A percentile compares a stretch with the other conserved stretches of the same genome.
These are phyloP conservation scores for Mesopsocus fuscifrons DNA, from an alignment of 2,888 invertebrate species.

Conservation along the genomic window DNA sequence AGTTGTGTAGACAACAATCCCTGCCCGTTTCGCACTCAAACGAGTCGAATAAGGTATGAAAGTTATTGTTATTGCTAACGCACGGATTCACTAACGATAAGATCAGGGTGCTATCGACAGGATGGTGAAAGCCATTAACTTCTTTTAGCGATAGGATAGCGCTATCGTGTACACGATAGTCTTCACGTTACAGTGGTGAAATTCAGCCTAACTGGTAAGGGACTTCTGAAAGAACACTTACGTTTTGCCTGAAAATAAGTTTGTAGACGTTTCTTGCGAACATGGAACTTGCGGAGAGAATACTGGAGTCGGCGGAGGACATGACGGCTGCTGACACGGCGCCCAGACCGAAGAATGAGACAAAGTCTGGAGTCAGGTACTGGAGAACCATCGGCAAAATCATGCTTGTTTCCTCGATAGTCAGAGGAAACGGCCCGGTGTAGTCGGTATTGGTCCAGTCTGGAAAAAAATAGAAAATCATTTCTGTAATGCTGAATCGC, in stretches of 20 bases:
- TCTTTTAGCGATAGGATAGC: too few relatives aligned
- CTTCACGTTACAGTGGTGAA: too few relatives aligned
- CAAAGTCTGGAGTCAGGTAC: slow-evolving; percentile 86
- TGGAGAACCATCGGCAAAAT: slow-evolving; percentile 94
- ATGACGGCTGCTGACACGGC: slow-evolving; percentile 98
- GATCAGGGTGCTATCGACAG: too few relatives aligned
- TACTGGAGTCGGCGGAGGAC: slow-evolving; percentile 98
- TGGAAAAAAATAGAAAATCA: slow-evolving; percentile 25
- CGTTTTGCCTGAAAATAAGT: slow-evolving; percentile 84
- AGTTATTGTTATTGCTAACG: too few relatives aligned
- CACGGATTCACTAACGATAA: too few relatives aligned
- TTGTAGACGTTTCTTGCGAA: slow-evolving; percentile 98
- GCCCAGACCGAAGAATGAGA: slow-evolving; percentile 94
- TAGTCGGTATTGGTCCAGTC: slow-evolving; percentile 93
- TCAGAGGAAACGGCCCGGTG: slow-evolving; percentile 52
- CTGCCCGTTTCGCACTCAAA: too few relatives aligned
- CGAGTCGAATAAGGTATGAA: too few relatives aligned
- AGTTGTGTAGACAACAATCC: too few relatives aligned
- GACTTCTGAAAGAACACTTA: too few relatives aligned
- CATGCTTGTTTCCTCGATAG: slow-evolving; percentile 69
- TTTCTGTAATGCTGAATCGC: slow-evolving; percentile 7
- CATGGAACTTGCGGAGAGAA: slow-evolving; percentile 95
- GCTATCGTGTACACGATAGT: too few relatives aligned
- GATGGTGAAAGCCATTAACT: too few relatives aligned
- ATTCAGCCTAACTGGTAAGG: too few relatives aligned